Conservation (phyloP, 2,113 vertebrate species). For the Lepidothrix coronata region DNA sequence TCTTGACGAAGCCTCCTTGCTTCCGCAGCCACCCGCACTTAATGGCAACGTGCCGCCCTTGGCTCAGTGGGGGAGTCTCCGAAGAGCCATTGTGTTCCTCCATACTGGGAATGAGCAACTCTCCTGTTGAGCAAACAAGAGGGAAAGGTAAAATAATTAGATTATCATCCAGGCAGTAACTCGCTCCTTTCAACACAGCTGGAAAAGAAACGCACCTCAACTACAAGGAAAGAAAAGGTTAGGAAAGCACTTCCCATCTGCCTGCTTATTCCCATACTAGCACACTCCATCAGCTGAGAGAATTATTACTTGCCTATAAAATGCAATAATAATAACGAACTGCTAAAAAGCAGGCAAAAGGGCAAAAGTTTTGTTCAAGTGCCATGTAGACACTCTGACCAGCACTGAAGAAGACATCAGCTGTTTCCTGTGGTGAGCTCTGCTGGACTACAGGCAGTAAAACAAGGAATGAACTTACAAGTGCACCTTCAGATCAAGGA, state of each 20-base stretch:
- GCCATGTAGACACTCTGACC: neutral
- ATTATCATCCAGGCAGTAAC: neutral
- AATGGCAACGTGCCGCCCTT: constrained; percentile 67
- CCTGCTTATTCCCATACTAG: neutral
- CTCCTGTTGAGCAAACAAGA: constrained; percentile 60
- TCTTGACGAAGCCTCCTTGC: constrained; percentile 99
- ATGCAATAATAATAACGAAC: neutral
- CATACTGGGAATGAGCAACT: constrained; percentile 73
- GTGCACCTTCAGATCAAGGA: neutral
- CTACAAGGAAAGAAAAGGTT: neutral
- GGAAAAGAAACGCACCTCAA: neutral
- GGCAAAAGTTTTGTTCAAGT: neutral
- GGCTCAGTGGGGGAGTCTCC: constrained; percentile 67
- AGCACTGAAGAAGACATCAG: neutral
- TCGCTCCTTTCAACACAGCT: neutral
- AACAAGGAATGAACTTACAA: neutral
- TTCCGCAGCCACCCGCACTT: constrained; percentile 96
- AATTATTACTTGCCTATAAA: neutral
- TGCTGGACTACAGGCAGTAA: neutral
- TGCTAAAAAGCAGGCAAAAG: neutral
- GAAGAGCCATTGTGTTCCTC: constrained; percentile 81
- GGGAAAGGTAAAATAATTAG: neutral
- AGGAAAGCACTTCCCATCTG: neutral
- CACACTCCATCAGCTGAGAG: neutral
- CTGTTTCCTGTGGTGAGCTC: neutral